These are phyloP conservation scores for Ditula angustiorana DNA, from an alignment of 2,888 invertebrate genomes.

Conservation along the genomic window DNA sequence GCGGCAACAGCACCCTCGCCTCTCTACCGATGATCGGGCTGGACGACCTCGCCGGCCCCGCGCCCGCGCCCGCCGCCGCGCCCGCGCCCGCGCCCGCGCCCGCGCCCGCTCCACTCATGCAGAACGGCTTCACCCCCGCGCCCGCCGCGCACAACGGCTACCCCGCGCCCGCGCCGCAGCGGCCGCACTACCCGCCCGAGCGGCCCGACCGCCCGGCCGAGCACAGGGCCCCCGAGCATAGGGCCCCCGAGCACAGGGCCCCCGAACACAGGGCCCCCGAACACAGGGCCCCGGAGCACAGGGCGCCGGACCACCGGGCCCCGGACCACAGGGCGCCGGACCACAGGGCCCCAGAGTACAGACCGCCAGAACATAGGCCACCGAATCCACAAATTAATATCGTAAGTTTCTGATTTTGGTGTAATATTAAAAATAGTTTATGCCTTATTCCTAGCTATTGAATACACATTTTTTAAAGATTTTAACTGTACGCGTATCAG, in stretches of 20 bases:
- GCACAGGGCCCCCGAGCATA: constrained; percentile 14
- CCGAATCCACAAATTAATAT: constrained; percentile 36
- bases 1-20: constrained; percentile 89
- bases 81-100: constrained; percentile 45
- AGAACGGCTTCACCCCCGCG: constrained; percentile 86
- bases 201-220: constrained; percentile 29
- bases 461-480: no score
- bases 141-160: constrained; percentile 71
- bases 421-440: no score
- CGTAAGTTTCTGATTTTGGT: constrained; percentile 11
- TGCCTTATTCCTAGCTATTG: no score
- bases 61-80: constrained; percentile 45
- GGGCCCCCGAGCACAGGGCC: constrained; percentile 24
- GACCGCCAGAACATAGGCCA: constrained; percentile 23
- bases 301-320: constrained; percentile 27
- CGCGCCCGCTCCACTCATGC: constrained; percentile 41
- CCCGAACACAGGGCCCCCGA: constrained; percentile 22
- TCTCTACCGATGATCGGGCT: constrained; percentile 91
- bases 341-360: constrained; percentile 28
- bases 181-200: constrained; percentile 43
- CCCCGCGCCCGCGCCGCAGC: constrained; percentile 77
- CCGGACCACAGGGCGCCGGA: constrained; percentile 32
- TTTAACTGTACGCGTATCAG: no score
- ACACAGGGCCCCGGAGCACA: constrained; percentile 23
- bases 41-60: constrained; percentile 81